Evolutionary conservation across 2,797 vertebrate species (phyloP).

Genomic region (Thunnus albacares): DNA sequence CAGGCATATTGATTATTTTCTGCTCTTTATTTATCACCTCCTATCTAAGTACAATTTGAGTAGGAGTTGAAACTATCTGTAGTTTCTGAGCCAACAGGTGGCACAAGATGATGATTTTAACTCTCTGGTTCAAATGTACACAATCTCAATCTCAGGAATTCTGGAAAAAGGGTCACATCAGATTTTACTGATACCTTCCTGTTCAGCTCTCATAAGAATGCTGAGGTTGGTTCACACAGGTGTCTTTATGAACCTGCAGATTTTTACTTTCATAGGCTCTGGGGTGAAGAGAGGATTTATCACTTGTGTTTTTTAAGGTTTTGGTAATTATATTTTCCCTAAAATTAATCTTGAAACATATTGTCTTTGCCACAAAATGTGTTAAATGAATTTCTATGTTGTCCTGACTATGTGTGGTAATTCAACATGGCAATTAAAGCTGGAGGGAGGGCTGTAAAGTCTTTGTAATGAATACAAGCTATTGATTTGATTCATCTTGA

Average conservation of each 20-base stretch:
- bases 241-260: neutral
- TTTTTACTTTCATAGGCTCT: constrained; percentile 1
- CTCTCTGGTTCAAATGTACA: neutral
- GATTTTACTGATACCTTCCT: neutral
- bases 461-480: constrained; percentile 52
- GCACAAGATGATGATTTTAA: neutral
- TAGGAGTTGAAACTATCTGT: constrained; percentile 4
- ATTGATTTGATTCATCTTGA: constrained; percentile 65
- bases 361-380: constrained; percentile 28
- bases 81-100: constrained; percentile 7
- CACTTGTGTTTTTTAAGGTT: constrained; percentile 8
- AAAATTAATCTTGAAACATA: constrained; percentile 38
- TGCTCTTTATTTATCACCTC: neutral
- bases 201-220: neutral
- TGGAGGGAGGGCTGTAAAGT: constrained; percentile 47
- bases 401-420: constrained; percentile 35
- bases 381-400: constrained; percentile 12
- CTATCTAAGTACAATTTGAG: neutral
- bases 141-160: neutral
- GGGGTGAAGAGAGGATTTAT: neutral
- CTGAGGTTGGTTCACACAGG: neutral
- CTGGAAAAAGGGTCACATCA: neutral
- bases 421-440: constrained; percentile 65
- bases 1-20: neutral
- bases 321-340: neutral